Conservation (phyloP, 2,888 invertebrate genomes). For the Acanthopleura granulata region DNA sequence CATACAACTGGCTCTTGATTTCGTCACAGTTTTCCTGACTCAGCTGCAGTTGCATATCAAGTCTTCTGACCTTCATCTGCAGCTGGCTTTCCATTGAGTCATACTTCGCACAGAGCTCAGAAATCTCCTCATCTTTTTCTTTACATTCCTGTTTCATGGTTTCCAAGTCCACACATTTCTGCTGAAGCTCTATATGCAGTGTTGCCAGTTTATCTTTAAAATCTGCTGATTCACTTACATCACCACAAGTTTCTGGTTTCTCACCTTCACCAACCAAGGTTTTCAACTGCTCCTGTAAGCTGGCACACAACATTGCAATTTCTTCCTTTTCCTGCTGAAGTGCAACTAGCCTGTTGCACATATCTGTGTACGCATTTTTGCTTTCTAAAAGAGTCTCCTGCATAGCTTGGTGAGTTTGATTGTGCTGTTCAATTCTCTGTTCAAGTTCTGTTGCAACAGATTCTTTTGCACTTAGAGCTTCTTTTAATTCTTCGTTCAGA, state of each 20-base stretch:
- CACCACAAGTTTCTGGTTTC: too few relatives aligned
- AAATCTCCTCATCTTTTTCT: background rate
- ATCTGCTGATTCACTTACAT: background rate
- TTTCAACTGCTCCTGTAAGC: too few relatives aligned
- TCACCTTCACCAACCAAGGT: too few relatives aligned
- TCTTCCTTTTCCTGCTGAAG: background rate
- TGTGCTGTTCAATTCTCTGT: too few relatives aligned
- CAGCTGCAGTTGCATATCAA: background rate
- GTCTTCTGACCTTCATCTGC: background rate
- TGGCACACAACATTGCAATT: background rate
- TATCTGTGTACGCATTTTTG: background rate
- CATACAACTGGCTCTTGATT: conserved; percentile 10
- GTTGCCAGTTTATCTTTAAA: background rate
- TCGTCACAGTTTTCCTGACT: background rate
- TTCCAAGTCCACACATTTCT: conserved; percentile 10
- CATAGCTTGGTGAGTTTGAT: too few relatives aligned
- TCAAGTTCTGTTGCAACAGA: too few relatives aligned
- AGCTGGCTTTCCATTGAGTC: background rate
- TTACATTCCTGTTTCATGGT: background rate
- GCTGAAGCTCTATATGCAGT: conserved; percentile 3
- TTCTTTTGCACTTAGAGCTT: too few relatives aligned
- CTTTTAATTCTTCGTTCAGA: too few relatives aligned
- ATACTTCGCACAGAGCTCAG: conserved; percentile 1
- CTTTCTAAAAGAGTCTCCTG: too few relatives aligned
- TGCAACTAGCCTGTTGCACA: background rate